Conservation (phyloP, 2,113 vertebrate genomes). For the Microtus montanus region DNA sequence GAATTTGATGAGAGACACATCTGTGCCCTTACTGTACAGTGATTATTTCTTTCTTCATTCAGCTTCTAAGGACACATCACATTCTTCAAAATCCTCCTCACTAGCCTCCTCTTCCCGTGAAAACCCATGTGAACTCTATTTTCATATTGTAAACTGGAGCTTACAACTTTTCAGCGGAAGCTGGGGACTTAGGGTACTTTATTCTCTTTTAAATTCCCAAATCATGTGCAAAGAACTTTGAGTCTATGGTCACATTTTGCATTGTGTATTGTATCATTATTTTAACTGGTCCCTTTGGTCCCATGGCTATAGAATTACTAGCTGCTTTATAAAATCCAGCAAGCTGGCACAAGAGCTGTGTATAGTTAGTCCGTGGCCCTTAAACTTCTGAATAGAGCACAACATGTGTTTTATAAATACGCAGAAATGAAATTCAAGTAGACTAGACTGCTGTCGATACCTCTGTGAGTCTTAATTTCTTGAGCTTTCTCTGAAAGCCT, state of each 20-base stretch:
- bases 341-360: background rate
- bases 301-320: background rate
- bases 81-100: background rate
- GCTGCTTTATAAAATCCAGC: background rate
- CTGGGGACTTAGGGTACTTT: background rate
- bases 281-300: background rate
- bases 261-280: background rate
- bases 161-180: background rate
- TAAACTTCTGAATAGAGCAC: background rate
- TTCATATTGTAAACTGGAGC: background rate
- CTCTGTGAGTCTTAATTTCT: slow-evolving; percentile 1
- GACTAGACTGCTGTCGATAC: slow-evolving; percentile 1
- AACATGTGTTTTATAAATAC: background rate
- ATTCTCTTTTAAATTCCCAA: background rate
- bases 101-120: background rate
- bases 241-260: background rate
- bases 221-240: background rate
- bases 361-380: background rate
- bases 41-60: background rate
- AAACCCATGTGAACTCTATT: background rate
- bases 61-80: background rate
- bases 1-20: background rate
- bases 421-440: background rate
- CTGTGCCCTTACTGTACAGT: background rate
- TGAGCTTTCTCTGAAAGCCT: slow-evolving; percentile 11